Percentiles rank a stretch among this genome's conserved stretches.
These are phyloP conservation scores for Catagonus wagneri DNA, from an alignment of 2,113 vertebrate genomes.

Conservation along the genomic window DNA sequence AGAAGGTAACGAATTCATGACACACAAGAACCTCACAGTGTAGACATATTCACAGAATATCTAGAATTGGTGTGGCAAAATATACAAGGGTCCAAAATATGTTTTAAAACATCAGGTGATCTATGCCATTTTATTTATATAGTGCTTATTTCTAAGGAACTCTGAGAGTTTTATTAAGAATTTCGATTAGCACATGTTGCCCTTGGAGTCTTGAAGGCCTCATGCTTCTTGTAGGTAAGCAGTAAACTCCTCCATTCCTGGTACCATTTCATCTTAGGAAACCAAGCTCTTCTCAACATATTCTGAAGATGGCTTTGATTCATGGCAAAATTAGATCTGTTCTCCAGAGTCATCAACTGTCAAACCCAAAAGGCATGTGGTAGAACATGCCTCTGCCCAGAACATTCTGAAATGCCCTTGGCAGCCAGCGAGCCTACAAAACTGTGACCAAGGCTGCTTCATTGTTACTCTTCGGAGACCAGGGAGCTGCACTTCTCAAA, in stretches of 20 bases:
- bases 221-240: constrained; percentile 43
- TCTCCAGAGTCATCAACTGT: constrained; percentile 75
- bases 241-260: constrained; percentile 47
- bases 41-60: not conserved
- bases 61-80: not conserved
- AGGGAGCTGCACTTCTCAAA: rapidly evolving
- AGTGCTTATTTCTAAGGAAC: constrained; percentile 30
- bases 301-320: constrained; percentile 80
- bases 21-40: not conserved
- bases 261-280: constrained; percentile 70
- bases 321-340: constrained; percentile 67
- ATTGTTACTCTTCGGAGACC: not conserved
- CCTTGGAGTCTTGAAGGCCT: not conserved
- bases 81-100: not conserved
- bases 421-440: constrained; percentile 63
- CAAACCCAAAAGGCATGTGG: constrained; percentile 64
- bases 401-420: constrained; percentile 66
- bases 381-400: constrained; percentile 73
- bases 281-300: not conserved
- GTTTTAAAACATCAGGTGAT: not conserved
- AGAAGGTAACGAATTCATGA: not conserved
- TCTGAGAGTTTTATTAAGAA: constrained; percentile 49
- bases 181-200: constrained; percentile 40
- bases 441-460: not conserved
- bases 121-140: constrained; percentile 40